Evolutionary conservation across 2,113 vertebrate genomes (phyloP), one percentile per base, ranked within the genome.

Genomic region (Suncus etruscus): DNA sequence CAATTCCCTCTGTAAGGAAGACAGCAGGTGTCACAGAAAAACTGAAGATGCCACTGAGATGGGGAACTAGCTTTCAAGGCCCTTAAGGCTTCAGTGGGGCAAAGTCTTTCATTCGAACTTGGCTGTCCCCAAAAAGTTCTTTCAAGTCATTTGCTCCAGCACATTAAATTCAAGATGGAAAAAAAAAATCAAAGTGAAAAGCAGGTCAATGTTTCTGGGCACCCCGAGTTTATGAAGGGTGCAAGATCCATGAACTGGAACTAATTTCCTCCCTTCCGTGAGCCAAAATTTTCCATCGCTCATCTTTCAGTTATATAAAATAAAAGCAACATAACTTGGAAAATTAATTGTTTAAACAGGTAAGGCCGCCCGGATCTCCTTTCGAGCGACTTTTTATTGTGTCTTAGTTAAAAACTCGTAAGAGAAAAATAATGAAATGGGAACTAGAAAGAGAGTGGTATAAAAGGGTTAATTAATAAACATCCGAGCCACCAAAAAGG

Each of bases 241-340:
- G 14, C 87, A 83, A 95, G 95, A 96, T 69, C 90, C 50, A 94
- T 72, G 82, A 91, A 86, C 86, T 87, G 81, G 90, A 96, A 94
- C 95, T 82, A 79, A 95, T 94, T 94, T 92, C 92, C 29, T 88
- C 54, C 10, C 77, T 72, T 85, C 72, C 83, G 72, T 95, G 92
- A 78, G 92, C 87, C 50, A 80, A 92, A 66, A 81, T 93, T 66
- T 95, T 97, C 86, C 92, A 96, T 31, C 31, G 92, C 81, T 77
- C 90, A 96, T 29, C 96, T 95, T 97, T 89, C 66, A 95, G 78
- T 29, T 93, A 68, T 5, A 29, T 63, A 89, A 96, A 94, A 95
- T 77, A 77, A 77, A 96, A 96, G 96, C 72, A 54, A 83, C 94
- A 83, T 74, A 95, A 95, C 25, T 82, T 85, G 68, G 92, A 94